A percentile compares a stretch with the other conserved stretches of the same genome.
These are phyloP conservation scores for Phoronis australis DNA, from an alignment of 2,888 invertebrate species.

Conservation along the genomic window DNA sequence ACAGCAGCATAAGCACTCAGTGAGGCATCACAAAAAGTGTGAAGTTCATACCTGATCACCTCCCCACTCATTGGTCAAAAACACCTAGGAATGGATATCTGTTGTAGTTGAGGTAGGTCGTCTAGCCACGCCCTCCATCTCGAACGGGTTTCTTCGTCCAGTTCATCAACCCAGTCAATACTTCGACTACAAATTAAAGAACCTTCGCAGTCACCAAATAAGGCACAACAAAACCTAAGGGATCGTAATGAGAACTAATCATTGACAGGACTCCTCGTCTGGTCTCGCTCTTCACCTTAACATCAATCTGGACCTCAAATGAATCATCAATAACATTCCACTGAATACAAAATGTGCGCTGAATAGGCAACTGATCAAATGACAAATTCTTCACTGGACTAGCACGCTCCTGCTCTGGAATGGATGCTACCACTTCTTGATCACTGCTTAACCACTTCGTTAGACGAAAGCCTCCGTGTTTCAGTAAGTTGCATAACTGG, in stretches of 20 bases:
- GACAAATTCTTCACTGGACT: no score
- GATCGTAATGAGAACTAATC: slow-evolving; percentile 1
- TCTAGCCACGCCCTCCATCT: not conserved
- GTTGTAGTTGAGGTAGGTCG: not conserved
- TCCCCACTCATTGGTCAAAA: not conserved
- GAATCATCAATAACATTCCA: not conserved
- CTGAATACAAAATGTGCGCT: not conserved
- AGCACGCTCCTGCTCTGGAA: no score
- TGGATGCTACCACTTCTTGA: no score
- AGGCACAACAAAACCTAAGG: not conserved
- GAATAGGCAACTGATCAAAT: not conserved
- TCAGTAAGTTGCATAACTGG: no score
- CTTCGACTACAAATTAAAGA: not conserved
- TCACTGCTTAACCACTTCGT: no score
- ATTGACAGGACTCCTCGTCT: not conserved
- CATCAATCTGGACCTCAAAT: not conserved
- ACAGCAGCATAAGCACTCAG: no score
- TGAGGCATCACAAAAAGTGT: no score
- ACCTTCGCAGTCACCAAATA: not conserved
- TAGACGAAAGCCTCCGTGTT: no score
- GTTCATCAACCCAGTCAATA: not conserved
- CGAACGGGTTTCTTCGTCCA: not conserved
- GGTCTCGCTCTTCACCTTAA: not conserved
- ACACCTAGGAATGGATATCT: not conserved
- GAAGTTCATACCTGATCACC: not conserved